Percentiles rank a stretch among this genome's conserved stretches.
Evolutionary conservation across 92 coral and sea anemone species (phyloP).

Genomic region (Epizoanthus fatuus): DNA sequence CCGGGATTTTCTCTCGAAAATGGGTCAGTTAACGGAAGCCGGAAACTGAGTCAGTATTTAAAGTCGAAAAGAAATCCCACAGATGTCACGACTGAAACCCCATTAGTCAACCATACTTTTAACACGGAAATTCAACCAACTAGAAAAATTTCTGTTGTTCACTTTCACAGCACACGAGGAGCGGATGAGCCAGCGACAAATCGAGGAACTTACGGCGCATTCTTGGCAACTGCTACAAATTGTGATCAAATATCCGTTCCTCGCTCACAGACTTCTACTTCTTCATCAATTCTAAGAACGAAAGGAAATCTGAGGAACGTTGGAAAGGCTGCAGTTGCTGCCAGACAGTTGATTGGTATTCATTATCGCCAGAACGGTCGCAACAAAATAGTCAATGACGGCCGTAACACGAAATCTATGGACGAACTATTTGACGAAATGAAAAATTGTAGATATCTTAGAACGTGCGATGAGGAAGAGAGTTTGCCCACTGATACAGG

Average conservation of each 20-base stretch:
- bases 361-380: conserved; percentile 51
- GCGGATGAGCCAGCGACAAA: neutral
- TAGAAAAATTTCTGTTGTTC: conserved; percentile 19
- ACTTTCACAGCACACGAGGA: neutral
- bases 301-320: conserved; percentile 31
- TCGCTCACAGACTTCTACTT: neutral
- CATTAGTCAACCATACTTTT: neutral
- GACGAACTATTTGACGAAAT: conserved; percentile 66
- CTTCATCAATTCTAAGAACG: conserved; percentile 6
- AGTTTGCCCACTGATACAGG: neutral
- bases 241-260: neutral
- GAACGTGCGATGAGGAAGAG: conserved; percentile 24
- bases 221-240: conserved; percentile 12
- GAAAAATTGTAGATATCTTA: conserved; percentile 62
- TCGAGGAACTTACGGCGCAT: neutral
- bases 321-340: conserved; percentile 49
- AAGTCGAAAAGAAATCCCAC: neutral
- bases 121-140: neutral
- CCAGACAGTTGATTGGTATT: conserved; percentile 33
- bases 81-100: neutral
- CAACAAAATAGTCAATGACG: neutral
- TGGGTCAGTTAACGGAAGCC: neutral
- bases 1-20: neutral
- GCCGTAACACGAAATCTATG: conserved; percentile 25
- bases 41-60: conserved; percentile 2